Percentiles rank a stretch among this genome's conserved stretches.
These are phyloP conservation scores for Eriocheir sinensis DNA, from an alignment of 1,140 invertebrate genomes.

Conservation along the genomic window DNA sequence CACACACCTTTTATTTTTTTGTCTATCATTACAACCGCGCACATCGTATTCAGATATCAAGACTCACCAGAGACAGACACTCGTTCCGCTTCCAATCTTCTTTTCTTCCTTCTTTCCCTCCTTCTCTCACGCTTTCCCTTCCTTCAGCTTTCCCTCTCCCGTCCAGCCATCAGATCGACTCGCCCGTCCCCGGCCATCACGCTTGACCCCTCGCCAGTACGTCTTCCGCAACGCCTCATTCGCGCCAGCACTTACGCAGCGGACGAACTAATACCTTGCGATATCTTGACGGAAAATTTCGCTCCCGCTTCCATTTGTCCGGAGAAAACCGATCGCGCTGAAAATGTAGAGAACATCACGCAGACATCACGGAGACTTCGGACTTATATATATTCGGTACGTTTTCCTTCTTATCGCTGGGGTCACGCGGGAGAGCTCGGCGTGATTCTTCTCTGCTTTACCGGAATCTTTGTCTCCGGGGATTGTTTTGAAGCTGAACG, in stretches of 20 bases:
- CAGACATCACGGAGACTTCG: background rate
- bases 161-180: background rate
- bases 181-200: background rate
- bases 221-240: background rate
- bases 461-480: background rate
- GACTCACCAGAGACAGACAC: too few species aligned
- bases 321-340: background rate
- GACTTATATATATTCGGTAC: too few species aligned
- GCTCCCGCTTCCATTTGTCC: background rate
- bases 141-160: background rate
- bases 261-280: background rate
- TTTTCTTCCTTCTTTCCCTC: background rate
- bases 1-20: constrained; percentile 3
- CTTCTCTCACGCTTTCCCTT: constrained; percentile 20
- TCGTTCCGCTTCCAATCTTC: background rate
- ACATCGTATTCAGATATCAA: too few species aligned
- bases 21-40: background rate
- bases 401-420: background rate
- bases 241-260: background rate
- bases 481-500: background rate
- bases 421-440: background rate
- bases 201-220: background rate
- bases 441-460: too few species aligned
- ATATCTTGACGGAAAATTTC: background rate
- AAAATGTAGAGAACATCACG: too few species aligned